Conservation (phyloP, 2,888 invertebrate species). For the Scaptomyza tumidula region DNA sequence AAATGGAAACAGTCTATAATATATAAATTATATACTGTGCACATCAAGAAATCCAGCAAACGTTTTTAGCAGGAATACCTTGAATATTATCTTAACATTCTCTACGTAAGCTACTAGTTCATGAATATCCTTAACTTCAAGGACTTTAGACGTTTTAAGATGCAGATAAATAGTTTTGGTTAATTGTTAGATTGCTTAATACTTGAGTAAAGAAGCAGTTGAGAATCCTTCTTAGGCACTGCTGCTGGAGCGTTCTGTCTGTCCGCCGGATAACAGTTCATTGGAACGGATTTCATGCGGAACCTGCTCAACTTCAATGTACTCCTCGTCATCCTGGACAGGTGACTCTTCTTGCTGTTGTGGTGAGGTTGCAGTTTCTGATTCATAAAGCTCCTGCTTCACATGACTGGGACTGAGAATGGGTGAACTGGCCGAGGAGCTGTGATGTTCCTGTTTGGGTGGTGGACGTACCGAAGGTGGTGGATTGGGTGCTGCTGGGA, state of each 20-base stretch:
- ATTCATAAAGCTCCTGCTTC: slow-evolving; percentile 67
- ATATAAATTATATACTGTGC: slow-evolving; percentile 6
- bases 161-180: slow-evolving; percentile 14
- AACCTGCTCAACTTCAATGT: slow-evolving; percentile 84
- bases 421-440: slow-evolving; percentile 41
- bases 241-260: slow-evolving; percentile 68
- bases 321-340: slow-evolving; percentile 83
- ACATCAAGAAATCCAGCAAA: background rate
- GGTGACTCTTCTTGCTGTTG: slow-evolving; percentile 28
- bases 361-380: slow-evolving; percentile 49
- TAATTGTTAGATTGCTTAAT: slow-evolving; percentile 4
- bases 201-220: slow-evolving; percentile 10
- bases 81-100: background rate
- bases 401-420: slow-evolving; percentile 44
- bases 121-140: slow-evolving; percentile 4
- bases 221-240: slow-evolving; percentile 50
- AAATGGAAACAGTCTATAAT: slow-evolving; percentile 22
- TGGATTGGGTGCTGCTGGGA: slow-evolving; percentile 10
- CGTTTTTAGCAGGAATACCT: slow-evolving; percentile 6
- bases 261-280: slow-evolving; percentile 26
- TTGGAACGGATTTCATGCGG: slow-evolving; percentile 62
- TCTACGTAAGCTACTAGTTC: slow-evolving; percentile 1
- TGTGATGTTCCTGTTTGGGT: slow-evolving; percentile 34
- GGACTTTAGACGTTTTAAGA: slow-evolving; percentile 22
- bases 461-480: background rate